Base-by-base conservation (phyloP, 2,888 invertebrate genomes). In the Xestia ashworthii region DNA sequence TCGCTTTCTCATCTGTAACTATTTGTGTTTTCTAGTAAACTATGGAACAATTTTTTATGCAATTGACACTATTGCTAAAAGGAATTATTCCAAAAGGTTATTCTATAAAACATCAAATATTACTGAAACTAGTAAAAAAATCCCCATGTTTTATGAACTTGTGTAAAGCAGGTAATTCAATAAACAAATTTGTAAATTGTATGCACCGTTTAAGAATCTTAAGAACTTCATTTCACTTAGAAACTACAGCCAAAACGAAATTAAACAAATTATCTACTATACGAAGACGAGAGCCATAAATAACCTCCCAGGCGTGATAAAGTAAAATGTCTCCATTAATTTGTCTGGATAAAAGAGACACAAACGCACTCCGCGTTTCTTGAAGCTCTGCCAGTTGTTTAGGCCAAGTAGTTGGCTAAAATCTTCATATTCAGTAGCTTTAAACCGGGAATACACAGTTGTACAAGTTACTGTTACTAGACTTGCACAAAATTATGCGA, bases 361-460 rank as follows among this genome's bases (percentile, higher is more conserved):
- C 44, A 68, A 71, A 79, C 46, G 78, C 78, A 78, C 66, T 76
- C 70, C 12, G 46, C 46, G 66, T 68, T 78, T 76, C 71, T 85
- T 86, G 86, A 86, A 68, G 50, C 60, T 5, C 32, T 69, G 87
- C 86, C 86, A 86, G 78, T 68, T 55, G 79, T 77, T 87, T 60
- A 84, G 44, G 74, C 76, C 68, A 85, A 75, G 68, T 62, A 74
- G 41, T 76, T 71, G 67, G 32, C 48, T 48, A 22, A 48, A 70
- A 76, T 64, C 68, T 58, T 78, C 65, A 84, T 78, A 84, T 71
- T 80, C 70, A 81, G 65, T 68, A 69, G 62, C 67, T 64, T 46
- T 4, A 55, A n/a, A n/a, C n/a, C 9, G 1, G 53, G 53, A 55
- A 44, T 32, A 53, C 72, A 25, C 25, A 32, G 22, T 16, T 14